Conservation (phyloP, 1,140 invertebrate genomes). For the Diachasmimorpha longicaudata region DNA sequence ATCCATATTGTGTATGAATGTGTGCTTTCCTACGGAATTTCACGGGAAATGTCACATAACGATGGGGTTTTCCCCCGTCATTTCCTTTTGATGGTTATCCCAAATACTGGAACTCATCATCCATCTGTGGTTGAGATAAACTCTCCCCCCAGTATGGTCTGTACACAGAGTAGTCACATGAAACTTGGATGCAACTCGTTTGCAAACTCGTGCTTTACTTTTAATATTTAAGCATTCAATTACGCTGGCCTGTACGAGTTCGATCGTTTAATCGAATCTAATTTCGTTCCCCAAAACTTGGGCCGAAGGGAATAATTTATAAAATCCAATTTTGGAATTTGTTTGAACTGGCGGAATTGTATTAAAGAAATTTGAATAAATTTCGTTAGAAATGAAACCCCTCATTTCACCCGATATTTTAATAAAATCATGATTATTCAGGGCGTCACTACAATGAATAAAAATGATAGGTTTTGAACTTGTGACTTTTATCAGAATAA, state of each 20-base stretch:
- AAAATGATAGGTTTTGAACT: too few species aligned
- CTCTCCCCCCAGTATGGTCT: background rate
- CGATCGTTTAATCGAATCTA: background rate
- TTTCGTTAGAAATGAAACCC: too few species aligned
- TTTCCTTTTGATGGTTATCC: background rate
- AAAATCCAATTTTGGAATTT: background rate
- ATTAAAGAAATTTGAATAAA: too few species aligned
- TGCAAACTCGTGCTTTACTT: background rate
- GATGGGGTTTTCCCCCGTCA: background rate
- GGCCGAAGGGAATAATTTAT: background rate
- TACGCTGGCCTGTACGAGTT: conserved; percentile 4
- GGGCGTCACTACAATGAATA: too few species aligned
- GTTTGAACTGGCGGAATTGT: background rate
- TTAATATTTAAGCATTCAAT: conserved; percentile 25
- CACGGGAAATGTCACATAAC: background rate
- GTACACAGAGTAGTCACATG: background rate
- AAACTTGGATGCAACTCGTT: conserved; percentile 1
- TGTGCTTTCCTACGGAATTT: background rate
- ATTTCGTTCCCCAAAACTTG: background rate
- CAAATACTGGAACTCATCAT: background rate
- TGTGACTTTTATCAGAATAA: too few species aligned
- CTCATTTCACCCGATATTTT: too few species aligned
- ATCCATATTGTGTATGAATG: background rate
- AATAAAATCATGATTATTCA: too few species aligned
- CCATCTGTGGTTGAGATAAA: background rate